Percentiles rank a stretch among this genome's conserved stretches.
Evolutionary conservation across 2,888 invertebrate species (phyloP).

Genomic region (Fragum fragum): DNA sequence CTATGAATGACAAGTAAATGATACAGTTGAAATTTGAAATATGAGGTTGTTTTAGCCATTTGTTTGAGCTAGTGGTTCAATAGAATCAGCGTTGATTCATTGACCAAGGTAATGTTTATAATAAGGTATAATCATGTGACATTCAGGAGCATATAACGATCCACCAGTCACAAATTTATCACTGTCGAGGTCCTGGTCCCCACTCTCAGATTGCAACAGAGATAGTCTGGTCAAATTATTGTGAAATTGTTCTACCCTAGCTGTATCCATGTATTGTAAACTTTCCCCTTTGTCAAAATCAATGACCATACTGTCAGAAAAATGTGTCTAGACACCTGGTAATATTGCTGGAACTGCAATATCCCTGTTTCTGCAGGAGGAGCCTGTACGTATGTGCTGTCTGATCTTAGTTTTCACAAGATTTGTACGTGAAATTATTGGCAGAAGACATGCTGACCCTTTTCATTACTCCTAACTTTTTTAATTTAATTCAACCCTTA

Average conservation of each 20-base stretch:
- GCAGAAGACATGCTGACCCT: too few species aligned
- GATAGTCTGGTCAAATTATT: constrained; percentile 26
- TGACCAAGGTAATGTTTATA: constrained; percentile 51
- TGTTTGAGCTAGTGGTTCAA: constrained; percentile 3
- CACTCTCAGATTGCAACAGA: neutral
- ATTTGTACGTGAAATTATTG: too few species aligned
- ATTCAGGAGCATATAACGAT: constrained; percentile 22
- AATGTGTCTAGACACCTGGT: too few species aligned
- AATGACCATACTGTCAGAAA: too few species aligned
- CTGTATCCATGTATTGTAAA: too few species aligned
- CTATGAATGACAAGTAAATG: constrained; percentile 6
- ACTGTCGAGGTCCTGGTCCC: constrained; percentile 16
- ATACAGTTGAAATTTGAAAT: constrained; percentile 14
- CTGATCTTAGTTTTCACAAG: too few species aligned
- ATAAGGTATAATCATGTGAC: constrained; percentile 52
- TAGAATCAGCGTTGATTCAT: constrained; percentile 54
- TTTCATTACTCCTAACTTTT: too few species aligned
- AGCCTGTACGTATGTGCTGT: too few species aligned
- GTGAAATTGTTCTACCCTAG: constrained; percentile 16
- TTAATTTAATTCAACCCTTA: too few species aligned
- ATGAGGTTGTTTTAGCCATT: constrained; percentile 8
- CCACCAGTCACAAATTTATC: constrained; percentile 47
- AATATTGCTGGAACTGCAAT: too few species aligned
- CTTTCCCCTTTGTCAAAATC: neutral
- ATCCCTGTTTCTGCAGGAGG: too few species aligned